phyloP scores from a whole-genome alignment of 2,888 invertebrate species.

The Apamea epomidion region DNA sequence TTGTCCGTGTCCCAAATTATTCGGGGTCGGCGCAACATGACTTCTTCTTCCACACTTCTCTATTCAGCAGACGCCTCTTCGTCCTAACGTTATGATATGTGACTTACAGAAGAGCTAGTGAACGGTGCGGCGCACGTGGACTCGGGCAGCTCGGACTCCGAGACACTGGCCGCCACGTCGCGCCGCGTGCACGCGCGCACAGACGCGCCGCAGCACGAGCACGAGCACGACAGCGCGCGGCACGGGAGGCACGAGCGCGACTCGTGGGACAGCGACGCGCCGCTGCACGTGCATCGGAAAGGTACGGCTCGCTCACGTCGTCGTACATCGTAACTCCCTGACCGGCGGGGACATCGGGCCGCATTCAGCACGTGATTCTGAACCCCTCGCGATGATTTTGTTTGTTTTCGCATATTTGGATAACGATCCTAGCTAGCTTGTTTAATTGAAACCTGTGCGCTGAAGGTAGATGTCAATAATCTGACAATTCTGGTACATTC shows the following conservation, averaged over 20 bases:
- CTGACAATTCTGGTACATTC: too few species aligned
- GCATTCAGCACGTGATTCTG: too few species aligned
- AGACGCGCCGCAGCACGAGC: conserved; percentile 71
- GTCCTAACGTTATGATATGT: not conserved
- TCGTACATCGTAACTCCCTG: not conserved
- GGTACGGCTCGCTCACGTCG: conserved; percentile 63
- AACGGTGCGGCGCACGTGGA: conserved; percentile 43
- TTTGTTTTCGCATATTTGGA: not conserved
- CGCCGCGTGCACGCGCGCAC: conserved; percentile 73
- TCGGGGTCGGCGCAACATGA: too few species aligned
- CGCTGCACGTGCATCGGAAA: conserved; percentile 78
- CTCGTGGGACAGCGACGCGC: conserved; percentile 85
- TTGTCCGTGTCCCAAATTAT: not conserved
- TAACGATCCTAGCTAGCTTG: not conserved
- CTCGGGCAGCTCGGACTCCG: conserved; percentile 75
- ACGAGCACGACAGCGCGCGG: not conserved
- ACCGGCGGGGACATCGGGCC: too few species aligned
- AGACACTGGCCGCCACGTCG: conserved; percentile 79
- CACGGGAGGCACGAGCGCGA: conserved; percentile 55
- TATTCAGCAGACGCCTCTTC: not conserved
- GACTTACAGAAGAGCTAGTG: not conserved
- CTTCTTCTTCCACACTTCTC: not conserved
- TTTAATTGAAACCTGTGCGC: not conserved
- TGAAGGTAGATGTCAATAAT: not conserved
- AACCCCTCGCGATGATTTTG: not conserved